Base-by-base conservation (phyloP, 2,888 invertebrate species). In the Phrixothrix hirtus region DNA sequence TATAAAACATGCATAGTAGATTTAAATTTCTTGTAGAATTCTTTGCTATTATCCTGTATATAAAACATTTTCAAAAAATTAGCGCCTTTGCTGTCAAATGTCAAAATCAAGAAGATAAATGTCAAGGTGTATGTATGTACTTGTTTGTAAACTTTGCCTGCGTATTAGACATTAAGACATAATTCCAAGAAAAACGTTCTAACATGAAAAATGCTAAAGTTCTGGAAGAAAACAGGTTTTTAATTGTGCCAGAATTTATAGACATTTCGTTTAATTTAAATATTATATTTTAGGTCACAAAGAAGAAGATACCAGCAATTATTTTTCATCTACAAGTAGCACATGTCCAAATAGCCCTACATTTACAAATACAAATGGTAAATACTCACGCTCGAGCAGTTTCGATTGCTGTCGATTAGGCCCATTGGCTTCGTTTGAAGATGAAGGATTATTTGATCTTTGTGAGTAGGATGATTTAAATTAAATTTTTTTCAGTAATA, bases 221-320 rank as follows among this genome's bases (percentile, higher is more conserved):
- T 88, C 78, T 87, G 87, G 86, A 87, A 85, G 77, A 87, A 85
- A 21, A 3, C 21, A 21, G 21, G 77, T 79, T 85, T n/a, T n/a
- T n/a, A n/a, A n/a, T n/a, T n/a, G n/a, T n/a, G n/a, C n/a, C n/a
- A n/a, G n/a, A n/a, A n/a, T n/a, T n/a, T n/a, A n/a, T n/a, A n/a
- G n/a, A n/a, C n/a, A n/a, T n/a, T n/a, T n/a, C n/a, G n/a, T n/a
- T n/a, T n/a, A n/a, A n/a, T n/a, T n/a, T n/a, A n/a, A n/a, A n/a
- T n/a, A n/a, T n/a, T n/a, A n/a, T n/a, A n/a, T 65, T 66, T 51
- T 60, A 69, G 68, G 66, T 61, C 64, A 63, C 39, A 66, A 63
- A 51, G 55, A 63, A n/a, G n/a, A n/a, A n/a, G n/a, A n/a, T n/a
- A n/a, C n/a, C n/a, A n/a, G n/a, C n/a, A 58, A 46, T 56, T 49